Percentiles rank a stretch among this genome's conserved stretches.
Conservation (phyloP, 2,797 vertebrate species). For the Smutsia gigantea region DNA sequence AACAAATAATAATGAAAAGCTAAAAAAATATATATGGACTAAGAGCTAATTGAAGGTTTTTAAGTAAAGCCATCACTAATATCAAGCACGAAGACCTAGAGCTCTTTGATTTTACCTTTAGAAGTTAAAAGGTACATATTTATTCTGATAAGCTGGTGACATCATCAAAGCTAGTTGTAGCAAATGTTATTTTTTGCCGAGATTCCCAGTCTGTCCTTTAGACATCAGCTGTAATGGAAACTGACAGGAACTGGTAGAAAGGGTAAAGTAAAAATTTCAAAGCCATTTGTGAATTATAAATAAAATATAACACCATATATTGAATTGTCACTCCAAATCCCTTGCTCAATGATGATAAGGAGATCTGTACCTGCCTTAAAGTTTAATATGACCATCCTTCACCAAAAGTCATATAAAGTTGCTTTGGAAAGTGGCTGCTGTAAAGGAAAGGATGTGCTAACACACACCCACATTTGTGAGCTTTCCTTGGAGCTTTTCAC, state of each 20-base stretch:
- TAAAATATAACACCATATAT: constrained; percentile 79
- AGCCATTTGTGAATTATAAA: constrained; percentile 83
- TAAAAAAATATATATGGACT: not conserved
- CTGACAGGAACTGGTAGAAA: constrained; percentile 45
- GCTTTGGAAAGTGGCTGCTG: constrained; percentile 4
- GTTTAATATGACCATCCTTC: constrained; percentile 68
- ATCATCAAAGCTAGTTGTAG: constrained; percentile 23
- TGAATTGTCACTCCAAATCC: constrained; percentile 80
- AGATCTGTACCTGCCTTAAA: constrained; percentile 63
- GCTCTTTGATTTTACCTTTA: constrained; percentile 45
- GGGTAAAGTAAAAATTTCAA: constrained; percentile 76
- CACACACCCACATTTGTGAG: not conserved
- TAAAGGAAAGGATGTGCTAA: constrained; percentile 59
- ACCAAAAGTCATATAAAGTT: constrained; percentile 39
- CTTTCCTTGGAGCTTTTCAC: not conserved
- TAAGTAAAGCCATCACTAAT: not conserved
- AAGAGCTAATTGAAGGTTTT: not conserved
- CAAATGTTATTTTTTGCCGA: constrained; percentile 42
- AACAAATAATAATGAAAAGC: not conserved
- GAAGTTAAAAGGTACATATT: not conserved
- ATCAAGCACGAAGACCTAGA: not conserved
- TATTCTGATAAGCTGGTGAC: not conserved
- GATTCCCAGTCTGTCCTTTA: constrained; percentile 29
- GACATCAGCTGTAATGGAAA: constrained; percentile 65
- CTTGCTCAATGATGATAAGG: constrained; percentile 64